Percentiles rank a stretch among this genome's conserved stretches.
phyloP scores from a whole-genome alignment of 2,113 vertebrate species.

The Centropristis striata region DNA sequence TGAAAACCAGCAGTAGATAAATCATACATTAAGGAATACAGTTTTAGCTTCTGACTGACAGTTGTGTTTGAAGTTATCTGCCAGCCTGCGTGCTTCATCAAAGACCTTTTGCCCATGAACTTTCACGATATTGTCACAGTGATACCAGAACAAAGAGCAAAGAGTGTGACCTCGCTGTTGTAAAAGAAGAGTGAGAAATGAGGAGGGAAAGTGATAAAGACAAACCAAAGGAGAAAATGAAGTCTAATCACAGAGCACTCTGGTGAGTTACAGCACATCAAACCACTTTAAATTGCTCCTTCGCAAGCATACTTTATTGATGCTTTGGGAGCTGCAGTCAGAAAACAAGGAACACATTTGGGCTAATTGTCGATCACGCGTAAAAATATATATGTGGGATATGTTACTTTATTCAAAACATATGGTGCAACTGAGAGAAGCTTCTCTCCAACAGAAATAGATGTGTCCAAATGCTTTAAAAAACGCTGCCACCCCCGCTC shows the following conservation, averaged over 20 bases:
- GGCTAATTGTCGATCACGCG: slow-evolving; percentile 57
- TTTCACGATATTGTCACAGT: slow-evolving; percentile 42
- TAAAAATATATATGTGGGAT: slow-evolving; percentile 59
- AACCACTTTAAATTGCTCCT: slow-evolving; percentile 60
- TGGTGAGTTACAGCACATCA: slow-evolving; percentile 47
- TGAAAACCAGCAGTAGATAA: slow-evolving; percentile 38
- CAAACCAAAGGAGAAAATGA: slow-evolving; percentile 51
- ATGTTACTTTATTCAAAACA: slow-evolving; percentile 62
- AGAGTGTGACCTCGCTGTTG: slow-evolving; percentile 26
- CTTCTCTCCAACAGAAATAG: slow-evolving; percentile 35
- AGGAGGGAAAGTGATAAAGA: slow-evolving; percentile 66
- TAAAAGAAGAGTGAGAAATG: slow-evolving; percentile 52
- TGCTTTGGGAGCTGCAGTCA: slow-evolving; percentile 36
- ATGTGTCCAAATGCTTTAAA: slow-evolving; percentile 40
- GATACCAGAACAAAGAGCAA: slow-evolving; percentile 38
- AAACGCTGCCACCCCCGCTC: slow-evolving; percentile 41
- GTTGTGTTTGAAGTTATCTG: slow-evolving; percentile 45
- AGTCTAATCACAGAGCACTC: slow-evolving; percentile 62
- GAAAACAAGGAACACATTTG: slow-evolving; percentile 64
- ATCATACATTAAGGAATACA: slow-evolving; percentile 20
- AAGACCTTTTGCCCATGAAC: slow-evolving; percentile 27
- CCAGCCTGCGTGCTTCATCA: slow-evolving; percentile 37
- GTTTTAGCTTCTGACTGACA: slow-evolving; percentile 43
- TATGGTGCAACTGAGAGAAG: slow-evolving; percentile 32
- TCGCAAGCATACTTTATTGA: slow-evolving; percentile 45